These are phyloP conservation scores for Phasianus colchicus DNA, from an alignment of 2,113 vertebrate species.

Conservation along the genomic window DNA sequence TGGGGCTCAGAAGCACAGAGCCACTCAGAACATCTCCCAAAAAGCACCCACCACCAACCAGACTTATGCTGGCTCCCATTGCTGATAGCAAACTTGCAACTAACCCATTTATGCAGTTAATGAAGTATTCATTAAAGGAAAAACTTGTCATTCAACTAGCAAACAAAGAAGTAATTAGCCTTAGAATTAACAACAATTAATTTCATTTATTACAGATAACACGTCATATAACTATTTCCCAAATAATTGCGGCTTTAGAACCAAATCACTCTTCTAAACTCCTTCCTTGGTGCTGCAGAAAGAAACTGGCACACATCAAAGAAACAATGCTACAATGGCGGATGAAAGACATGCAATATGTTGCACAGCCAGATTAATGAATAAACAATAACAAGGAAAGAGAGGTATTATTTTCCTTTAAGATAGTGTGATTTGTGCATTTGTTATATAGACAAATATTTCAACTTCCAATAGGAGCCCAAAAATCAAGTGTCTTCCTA, in stretches of 20 bases:
- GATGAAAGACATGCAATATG: not conserved
- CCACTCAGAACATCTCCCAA: not conserved
- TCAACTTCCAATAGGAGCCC: not conserved
- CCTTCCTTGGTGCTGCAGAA: not conserved
- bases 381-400: not conserved
- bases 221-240: not conserved
- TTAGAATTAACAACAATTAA: conserved; percentile 6
- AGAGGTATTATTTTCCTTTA: not conserved
- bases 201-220: conserved; percentile 20
- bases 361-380: not conserved
- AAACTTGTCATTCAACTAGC: not conserved
- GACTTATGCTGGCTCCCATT: not conserved
- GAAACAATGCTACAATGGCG: not conserved
- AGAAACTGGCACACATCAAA: not conserved
- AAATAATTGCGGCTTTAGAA: conserved; percentile 30
- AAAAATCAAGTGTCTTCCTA: not conserved
- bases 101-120: not conserved
- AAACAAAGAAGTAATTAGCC: conserved; percentile 13
- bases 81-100: not conserved
- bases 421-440: not conserved
- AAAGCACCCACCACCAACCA: not conserved
- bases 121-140: not conserved
- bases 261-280: not conserved
- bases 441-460: not conserved
- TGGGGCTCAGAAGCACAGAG: not conserved